phyloP scores from a whole-genome alignment of 2,113 vertebrate genomes.

The Promerops cafer region DNA sequence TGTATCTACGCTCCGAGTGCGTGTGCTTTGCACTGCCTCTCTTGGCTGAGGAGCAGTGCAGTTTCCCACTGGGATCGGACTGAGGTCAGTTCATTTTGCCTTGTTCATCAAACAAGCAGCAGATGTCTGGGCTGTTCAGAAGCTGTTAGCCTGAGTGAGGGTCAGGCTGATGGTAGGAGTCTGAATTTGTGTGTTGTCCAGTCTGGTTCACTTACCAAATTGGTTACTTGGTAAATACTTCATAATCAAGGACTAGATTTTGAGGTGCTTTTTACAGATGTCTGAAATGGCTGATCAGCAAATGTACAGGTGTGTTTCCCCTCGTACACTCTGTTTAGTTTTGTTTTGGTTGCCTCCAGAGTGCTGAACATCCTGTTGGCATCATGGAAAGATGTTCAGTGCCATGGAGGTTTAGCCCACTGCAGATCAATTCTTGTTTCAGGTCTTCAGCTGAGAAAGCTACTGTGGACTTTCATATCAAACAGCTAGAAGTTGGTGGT shows the following conservation, averaged over 20 bases:
- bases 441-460: background rate
- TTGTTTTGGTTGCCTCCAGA: background rate
- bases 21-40: background rate
- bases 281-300: background rate
- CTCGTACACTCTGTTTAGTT: background rate
- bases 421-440: background rate
- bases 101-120: background rate
- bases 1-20: rapidly evolving
- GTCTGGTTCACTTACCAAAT: background rate
- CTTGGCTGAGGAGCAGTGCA: background rate
- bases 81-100: background rate
- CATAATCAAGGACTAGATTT: background rate
- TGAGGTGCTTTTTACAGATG: background rate
- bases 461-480: background rate
- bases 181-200: background rate
- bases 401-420: background rate
- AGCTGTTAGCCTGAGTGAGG: background rate
- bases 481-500: background rate
- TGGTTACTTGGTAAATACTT: background rate
- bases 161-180: background rate
- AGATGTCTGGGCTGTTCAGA: background rate
- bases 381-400: background rate
- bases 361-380: background rate
- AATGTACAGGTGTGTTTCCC: background rate
- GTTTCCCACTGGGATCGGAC: background rate